These are phyloP conservation scores for Drosophila vallismaia DNA, from an alignment of 2,888 invertebrate genomes.

Conservation along the genomic window DNA sequence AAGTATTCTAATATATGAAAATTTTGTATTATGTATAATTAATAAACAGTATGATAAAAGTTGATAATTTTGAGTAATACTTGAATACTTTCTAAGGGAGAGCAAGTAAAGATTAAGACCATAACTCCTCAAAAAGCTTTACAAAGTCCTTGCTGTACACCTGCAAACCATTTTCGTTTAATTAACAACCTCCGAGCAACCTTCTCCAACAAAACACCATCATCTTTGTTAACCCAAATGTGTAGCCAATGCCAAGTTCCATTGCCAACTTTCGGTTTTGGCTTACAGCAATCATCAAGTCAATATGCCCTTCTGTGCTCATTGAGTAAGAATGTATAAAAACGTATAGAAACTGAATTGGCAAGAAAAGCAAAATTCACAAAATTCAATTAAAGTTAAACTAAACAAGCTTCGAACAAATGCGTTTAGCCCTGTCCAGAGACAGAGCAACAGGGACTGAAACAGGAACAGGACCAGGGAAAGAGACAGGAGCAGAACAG, in stretches of 20 bases:
- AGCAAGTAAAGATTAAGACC: too few relatives aligned
- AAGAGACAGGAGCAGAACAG: too few relatives aligned
- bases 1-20: too few relatives aligned
- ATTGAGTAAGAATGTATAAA: constrained; percentile 31
- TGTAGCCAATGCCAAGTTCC: constrained; percentile 6
- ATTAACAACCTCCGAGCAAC: background rate
- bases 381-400: constrained; percentile 80
- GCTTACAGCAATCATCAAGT: constrained; percentile 14
- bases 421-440: constrained; percentile 68
- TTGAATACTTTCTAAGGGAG: too few relatives aligned
- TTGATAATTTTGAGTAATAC: too few relatives aligned
- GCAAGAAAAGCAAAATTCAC: constrained; percentile 69
- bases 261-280: constrained; percentile 4
- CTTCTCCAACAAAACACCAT: background rate
- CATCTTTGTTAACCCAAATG: constrained; percentile 1
- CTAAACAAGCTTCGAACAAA: constrained; percentile 80
- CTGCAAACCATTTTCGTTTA: background rate
- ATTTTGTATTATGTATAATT: too few relatives aligned
- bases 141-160: too few relatives aligned
- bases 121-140: too few relatives aligned
- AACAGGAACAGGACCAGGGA: constrained; percentile 6
- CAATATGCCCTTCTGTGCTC: constrained; percentile 28
- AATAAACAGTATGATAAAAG: too few relatives aligned
- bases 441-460: constrained; percentile 34
- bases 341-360: constrained; percentile 37